Base-by-base conservation (phyloP, 2,888 invertebrate genomes). In the Disparrhopalites patrizii region DNA sequence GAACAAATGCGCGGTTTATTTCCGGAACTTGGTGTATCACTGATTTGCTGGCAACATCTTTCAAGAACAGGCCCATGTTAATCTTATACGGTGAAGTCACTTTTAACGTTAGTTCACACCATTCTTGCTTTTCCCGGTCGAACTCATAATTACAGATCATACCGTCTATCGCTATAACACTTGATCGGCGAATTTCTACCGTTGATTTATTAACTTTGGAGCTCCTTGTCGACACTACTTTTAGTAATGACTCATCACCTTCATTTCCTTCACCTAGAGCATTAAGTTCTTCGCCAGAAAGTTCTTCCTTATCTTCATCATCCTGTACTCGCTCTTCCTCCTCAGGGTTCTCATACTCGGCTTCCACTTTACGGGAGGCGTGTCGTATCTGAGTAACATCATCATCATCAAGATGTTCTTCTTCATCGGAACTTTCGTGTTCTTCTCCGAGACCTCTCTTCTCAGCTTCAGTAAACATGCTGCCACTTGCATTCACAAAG, bases 1-100 rank as follows among this genome's bases (percentile, higher is more conserved):
- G 88, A 0, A 91, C 87, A 63, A 97, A 91, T 0, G 94, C 93
- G 66, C 91, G 84, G 76, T 86, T 90, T 67, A 98, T 93, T 47
- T 86, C 83, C 0, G 86, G 85, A 0, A 91, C 86, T 80, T 93
- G 87, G 79, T 90, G 87, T 8, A 98, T 82, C 0, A 94, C 85
- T 0, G 89, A 85, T 76, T 85, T 88, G 38, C 79, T 79, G 0
- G 91, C 89, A 2, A 87, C 82, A 36, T 87, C 86, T 61, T 85
- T 85, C 4, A 94, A 80, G 33, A 92, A 84, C 38, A 87, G 86
- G 0, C 88, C 85, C 52, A 94, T 80, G 77, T 94, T 92, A 0
- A 94, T 81, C 76, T 86, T 87, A 62, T 84, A 85, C 73, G 83
- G 82, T 63, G 88, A 78, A 0, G 85, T 83, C 67, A 87, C 43